Conservation (phyloP, 2,113 vertebrate genomes). For the Thamnophis sirtalis region DNA sequence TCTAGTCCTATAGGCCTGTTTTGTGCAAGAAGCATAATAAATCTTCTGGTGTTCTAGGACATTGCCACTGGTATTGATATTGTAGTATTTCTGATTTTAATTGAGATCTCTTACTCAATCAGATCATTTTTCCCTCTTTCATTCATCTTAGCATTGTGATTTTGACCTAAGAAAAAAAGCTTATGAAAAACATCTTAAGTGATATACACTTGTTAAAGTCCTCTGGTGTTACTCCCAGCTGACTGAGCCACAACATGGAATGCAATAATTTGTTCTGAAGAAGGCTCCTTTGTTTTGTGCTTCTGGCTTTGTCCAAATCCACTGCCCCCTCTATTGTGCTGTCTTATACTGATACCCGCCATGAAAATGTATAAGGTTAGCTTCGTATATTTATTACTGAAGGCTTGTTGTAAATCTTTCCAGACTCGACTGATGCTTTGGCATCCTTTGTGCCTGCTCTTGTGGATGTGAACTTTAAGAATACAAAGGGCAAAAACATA, state of each 20-base stretch:
- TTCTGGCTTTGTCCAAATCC: neutral
- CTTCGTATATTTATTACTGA: neutral
- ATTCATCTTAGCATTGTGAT: neutral
- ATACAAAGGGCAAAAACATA: neutral
- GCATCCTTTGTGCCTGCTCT: neutral
- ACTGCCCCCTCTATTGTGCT: neutral
- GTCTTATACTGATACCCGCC: neutral
- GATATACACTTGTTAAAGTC: neutral
- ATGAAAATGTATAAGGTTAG: neutral
- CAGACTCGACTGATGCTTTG: neutral
- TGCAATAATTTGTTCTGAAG: neutral
- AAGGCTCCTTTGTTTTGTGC: neutral
- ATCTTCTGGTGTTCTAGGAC: neutral
- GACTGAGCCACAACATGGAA: neutral
- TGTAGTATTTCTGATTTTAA: neutral
- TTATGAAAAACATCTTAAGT: neutral
- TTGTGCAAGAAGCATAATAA: neutral
- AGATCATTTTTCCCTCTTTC: neutral
- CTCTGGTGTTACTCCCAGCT: neutral
- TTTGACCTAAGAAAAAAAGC: neutral
- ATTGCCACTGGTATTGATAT: neutral
- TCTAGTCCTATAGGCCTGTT: neutral
- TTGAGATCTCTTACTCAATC: neutral
- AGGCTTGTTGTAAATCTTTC: constrained; percentile 4
- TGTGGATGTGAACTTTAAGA: neutral